Conservation (phyloP, 1,140 invertebrate genomes). For the Drosophila serrata region DNA sequence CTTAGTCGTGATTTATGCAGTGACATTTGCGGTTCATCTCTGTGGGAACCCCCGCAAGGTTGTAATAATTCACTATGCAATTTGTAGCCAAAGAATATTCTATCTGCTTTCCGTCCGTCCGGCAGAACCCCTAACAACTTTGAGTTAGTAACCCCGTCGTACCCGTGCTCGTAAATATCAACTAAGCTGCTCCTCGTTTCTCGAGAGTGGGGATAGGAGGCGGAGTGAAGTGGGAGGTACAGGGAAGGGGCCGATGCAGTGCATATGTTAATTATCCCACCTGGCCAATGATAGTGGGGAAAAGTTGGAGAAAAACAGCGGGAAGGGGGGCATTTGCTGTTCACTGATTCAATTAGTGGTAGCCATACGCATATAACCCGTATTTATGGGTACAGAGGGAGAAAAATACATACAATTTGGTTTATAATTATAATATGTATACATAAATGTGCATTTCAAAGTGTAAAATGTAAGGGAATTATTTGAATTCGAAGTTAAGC, state of each 20-base stretch:
- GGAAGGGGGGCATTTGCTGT: constrained; percentile 22
- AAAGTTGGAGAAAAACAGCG: not conserved
- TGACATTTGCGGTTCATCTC: constrained; percentile 47
- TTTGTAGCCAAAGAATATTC: constrained; percentile 63
- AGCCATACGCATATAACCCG: constrained; percentile 57
- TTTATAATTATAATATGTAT: not conserved
- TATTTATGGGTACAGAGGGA: constrained; percentile 21
- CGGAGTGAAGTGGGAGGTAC: not conserved
- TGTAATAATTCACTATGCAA: constrained; percentile 77
- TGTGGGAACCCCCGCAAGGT: constrained; percentile 57
- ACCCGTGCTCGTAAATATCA: constrained; percentile 55
- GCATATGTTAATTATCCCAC: constrained; percentile 77
- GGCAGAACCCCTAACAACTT: constrained; percentile 33
- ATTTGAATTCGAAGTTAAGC: not conserved
- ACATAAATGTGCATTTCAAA: not conserved
- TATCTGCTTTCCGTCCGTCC: constrained; percentile 34
- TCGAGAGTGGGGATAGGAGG: not conserved
- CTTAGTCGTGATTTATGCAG: constrained; percentile 38
- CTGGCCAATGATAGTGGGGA: constrained; percentile 47
- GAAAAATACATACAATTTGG: not conserved
- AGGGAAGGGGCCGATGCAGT: constrained; percentile 16
- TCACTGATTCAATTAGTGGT: constrained; percentile 79
- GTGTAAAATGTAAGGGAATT: not conserved
- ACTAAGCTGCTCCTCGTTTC: constrained; percentile 43
- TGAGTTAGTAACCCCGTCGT: constrained; percentile 32